Conservation (phyloP, 2,113 vertebrate genomes). For the Python bivittatus region DNA sequence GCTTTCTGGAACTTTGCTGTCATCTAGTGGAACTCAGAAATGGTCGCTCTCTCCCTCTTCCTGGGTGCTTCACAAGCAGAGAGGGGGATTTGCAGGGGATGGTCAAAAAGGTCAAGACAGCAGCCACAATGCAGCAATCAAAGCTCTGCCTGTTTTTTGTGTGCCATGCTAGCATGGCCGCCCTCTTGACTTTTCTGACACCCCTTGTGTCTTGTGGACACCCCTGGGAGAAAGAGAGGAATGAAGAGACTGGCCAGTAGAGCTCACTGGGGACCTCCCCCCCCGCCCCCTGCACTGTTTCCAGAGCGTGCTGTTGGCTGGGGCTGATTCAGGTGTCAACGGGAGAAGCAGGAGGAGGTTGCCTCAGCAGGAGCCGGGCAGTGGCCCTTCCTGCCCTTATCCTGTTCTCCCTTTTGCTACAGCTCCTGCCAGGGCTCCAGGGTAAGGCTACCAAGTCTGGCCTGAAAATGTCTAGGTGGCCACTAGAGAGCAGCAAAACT, state of each 20-base stretch:
- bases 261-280: not conserved
- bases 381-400: not conserved
- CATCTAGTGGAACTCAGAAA: not conserved
- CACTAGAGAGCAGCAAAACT: not conserved
- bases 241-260: not conserved
- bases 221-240: not conserved
- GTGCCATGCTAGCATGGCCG: not conserved
- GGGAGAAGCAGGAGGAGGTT: not conserved
- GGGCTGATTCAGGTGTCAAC: not conserved
- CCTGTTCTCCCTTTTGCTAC: not conserved
- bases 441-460: not conserved
- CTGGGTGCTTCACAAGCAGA: not conserved
- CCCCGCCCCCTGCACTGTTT: not conserved
- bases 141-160: not conserved
- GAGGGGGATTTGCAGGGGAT: not conserved
- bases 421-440: not conserved
- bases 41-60: not conserved
- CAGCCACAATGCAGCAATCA: not conserved
- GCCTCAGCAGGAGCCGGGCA: not conserved
- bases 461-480: not conserved
- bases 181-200: not conserved
- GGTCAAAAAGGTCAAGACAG: not conserved
- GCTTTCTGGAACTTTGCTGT: not conserved
- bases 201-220: not conserved
- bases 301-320: not conserved